Evolutionary conservation across 2,113 vertebrate genomes (phyloP), one percentile per base, ranked within the genome.

Genomic region (Erinaceus europaeus): DNA sequence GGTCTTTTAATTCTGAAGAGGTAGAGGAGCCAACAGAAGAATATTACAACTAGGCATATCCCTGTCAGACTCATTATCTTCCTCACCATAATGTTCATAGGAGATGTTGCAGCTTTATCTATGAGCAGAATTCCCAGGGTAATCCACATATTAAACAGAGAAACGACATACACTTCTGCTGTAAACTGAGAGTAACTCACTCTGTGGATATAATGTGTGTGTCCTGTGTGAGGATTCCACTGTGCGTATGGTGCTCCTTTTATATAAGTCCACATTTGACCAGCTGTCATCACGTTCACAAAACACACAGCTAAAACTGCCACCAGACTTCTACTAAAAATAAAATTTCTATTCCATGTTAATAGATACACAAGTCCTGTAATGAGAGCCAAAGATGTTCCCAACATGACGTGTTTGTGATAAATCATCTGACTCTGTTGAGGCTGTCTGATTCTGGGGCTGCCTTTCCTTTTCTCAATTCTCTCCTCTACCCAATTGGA

Each of bases 231-330:
- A n/a, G n/a, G n/a, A n/a, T n/a, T 20, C 75, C 80, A 74, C 57
- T 64, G 34, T 53, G 32, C 55, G 44, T 48, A 80, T 0, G 68
- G 40, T 23, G 55, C 62, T 57, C 29, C 23, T 36, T 34, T 23
- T 67, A 79, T 88, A 1, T n/a, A 27, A 59, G 42, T 57, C 72
- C 57, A 73, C 52, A 79, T 68, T 46, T 62, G 59, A 73, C 67
- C 69, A 76, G 89, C 57, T 21, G 36, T 81, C 74, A 74, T 74
- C 46, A 88, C 17, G 3, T 52, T 46, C 64, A 72, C 85, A 88
- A 89, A n/a, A n/a, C n/a, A 77, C 40, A 91, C 23, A 69, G n/a
- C 57, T 50, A 71, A 69, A 69, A 55, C 32, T 27, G 62, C 69
- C n/a, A n/a, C n/a, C n/a, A n/a, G n/a, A n/a, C n/a, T n/a, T n/a